Base-by-base conservation (phyloP, 2,888 invertebrate species). In the Limnephilus lunatus region DNA sequence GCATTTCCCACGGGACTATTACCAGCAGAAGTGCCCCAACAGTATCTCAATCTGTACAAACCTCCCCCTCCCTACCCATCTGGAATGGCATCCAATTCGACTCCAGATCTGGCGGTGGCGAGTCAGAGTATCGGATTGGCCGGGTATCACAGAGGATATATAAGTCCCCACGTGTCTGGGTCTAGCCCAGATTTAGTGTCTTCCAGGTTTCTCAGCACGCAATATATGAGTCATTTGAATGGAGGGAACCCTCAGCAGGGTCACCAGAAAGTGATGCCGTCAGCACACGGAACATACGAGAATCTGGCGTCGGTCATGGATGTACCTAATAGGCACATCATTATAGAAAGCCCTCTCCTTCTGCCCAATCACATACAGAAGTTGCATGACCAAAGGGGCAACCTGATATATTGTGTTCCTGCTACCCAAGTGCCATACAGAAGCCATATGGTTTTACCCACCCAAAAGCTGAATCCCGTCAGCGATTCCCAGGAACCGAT, bases 11-110 rank as follows among this genome's bases (percentile, higher is more conserved):
- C 44, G 1, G 89, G 80, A 15, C 81, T 90, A 30, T 95, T 95
- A 4, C 95, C 95, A 92, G 94, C 95, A 0, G 96, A 96, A 93
- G 94, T 96, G 91, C 95, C 96, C 86, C 95, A 96, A 91, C 97
- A 97, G 89, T 96, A 97, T 94, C 95, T 97, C 32, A 97, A 97
- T 94, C 96, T 98, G 11, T 97, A 97, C 94, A 98, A 98, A 95
- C 98, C 98, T 0, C 98, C 98, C 0, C 98, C 98, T 0, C 98
- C 98, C 0, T 98, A 98, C 95, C 98, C 98, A 0, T 97, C 97
- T 94, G 96, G 97, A 0, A 95, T 97, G n/a, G 98, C 97, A 89
- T 98, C 98, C 14, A 98, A 98, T 94, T 98, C 98, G 0, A 98
- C 98, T 0, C 98, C 98, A 0, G 98, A 98, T 95, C 95, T 98